Conservation (phyloP, 2,113 vertebrate genomes). For the Tyrannus savana region DNA sequence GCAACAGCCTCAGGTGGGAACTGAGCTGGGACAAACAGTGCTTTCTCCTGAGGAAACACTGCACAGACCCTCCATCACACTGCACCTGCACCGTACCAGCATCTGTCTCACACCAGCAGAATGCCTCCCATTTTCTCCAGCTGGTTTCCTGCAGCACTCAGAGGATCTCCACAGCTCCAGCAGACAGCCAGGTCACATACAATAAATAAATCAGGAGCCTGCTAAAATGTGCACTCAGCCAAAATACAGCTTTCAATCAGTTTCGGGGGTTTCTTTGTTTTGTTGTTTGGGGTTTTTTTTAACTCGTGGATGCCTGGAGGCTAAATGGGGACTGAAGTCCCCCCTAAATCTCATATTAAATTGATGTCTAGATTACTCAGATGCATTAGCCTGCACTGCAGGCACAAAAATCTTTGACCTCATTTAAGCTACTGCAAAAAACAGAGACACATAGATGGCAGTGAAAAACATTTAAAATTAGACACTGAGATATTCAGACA, state of each 20-base stretch:
- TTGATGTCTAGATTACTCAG: background rate
- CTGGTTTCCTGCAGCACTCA: background rate
- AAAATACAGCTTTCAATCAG: background rate
- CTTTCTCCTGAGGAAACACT: background rate
- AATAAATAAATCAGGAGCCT: background rate
- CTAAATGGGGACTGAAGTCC: background rate
- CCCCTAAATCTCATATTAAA: background rate
- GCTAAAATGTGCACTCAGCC: background rate
- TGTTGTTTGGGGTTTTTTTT: background rate
- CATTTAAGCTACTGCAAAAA: constrained; percentile 30
- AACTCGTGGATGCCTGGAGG: background rate
- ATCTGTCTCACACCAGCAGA: background rate
- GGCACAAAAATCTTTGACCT: constrained; percentile 3
- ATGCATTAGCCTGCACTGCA: background rate
- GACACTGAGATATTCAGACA: constrained; percentile 19
- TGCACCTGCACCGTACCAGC: background rate
- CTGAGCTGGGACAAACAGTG: background rate
- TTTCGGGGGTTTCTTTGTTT: background rate
- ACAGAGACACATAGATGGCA: background rate
- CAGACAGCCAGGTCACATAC: background rate
- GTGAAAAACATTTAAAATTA: constrained; percentile 36
- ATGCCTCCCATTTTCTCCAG: background rate
- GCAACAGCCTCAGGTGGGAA: accelerated
- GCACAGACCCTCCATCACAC: background rate
- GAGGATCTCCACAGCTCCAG: background rate